A percentile compares a stretch with the other conserved stretches of the same genome.
These are phyloP conservation scores for Clamator glandarius DNA, from an alignment of 2,797 vertebrate genomes.

Conservation along the genomic window DNA sequence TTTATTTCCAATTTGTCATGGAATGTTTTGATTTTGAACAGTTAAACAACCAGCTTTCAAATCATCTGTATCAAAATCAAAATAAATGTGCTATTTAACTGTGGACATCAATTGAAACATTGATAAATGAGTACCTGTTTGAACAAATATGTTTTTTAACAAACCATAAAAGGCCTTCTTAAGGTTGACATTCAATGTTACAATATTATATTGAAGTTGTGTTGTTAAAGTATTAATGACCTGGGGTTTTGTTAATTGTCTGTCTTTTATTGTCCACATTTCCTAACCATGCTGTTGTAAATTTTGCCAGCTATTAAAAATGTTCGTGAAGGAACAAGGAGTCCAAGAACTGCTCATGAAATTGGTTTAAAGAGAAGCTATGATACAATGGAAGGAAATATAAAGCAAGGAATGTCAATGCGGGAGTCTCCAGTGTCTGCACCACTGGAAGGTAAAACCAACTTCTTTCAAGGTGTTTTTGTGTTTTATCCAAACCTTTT, in stretches of 20 bases:
- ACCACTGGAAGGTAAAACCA: constrained; percentile 87
- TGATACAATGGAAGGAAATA: constrained; percentile 92
- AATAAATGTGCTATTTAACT: background rate
- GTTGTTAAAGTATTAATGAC: background rate
- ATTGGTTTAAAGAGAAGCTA: constrained; percentile 91
- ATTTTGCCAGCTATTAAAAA: constrained; percentile 90
- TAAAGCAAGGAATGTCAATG: constrained; percentile 86
- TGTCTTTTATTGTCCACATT: background rate
- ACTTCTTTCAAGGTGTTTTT: background rate
- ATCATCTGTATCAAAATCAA: background rate
- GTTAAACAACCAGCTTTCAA: background rate
- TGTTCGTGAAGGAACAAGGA: constrained; percentile 93
- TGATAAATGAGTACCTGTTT: background rate
- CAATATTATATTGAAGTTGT: background rate
- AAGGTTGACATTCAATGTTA: background rate
- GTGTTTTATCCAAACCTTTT: background rate
- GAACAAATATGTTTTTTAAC: background rate
- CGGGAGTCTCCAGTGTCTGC: constrained; percentile 87
- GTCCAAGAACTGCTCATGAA: constrained; percentile 91
- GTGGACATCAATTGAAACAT: background rate
- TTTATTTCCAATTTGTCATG: background rate
- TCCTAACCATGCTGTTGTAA: background rate
- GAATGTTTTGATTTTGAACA: background rate
- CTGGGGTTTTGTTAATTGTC: background rate
- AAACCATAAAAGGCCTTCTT: background rate